Evolutionary conservation across 2,113 vertebrate species (phyloP).

Genomic region (Diadophis punctatus): DNA sequence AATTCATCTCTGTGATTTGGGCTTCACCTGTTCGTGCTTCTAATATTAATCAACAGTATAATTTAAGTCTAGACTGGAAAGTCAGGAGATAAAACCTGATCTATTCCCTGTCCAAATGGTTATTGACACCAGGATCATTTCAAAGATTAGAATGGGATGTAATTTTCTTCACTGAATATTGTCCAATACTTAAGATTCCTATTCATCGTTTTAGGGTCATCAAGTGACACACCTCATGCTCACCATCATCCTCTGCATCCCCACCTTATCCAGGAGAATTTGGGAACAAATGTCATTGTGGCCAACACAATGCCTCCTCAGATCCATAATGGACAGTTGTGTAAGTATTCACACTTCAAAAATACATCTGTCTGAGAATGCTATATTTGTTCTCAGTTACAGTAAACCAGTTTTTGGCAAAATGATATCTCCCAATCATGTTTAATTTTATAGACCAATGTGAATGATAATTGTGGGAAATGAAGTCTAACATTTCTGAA

Average conservation of each 20-base stretch:
- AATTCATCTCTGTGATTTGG: neutral
- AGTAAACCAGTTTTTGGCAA: neutral
- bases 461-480: neutral
- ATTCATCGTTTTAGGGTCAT: conserved; percentile 75
- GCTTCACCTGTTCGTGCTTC: neutral
- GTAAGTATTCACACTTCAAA: conserved; percentile 74
- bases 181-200: neutral
- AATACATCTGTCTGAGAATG: neutral
- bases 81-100: neutral
- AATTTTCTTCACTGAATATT: neutral
- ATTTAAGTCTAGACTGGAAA: neutral
- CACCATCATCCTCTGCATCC: conserved; percentile 94
- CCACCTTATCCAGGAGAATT: conserved; percentile 95
- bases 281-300: conserved; percentile 93
- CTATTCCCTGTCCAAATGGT: neutral
- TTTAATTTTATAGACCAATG: neutral
- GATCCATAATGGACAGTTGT: conserved; percentile 96
- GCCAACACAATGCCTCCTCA: conserved; percentile 85
- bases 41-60: neutral
- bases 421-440: neutral
- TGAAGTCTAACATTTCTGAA: neutral
- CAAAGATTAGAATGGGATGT: neutral
- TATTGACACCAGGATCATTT: accelerated
- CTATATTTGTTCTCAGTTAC: neutral
- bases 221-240: conserved; percentile 86